Conservation (phyloP, 2,888 invertebrate species). For the Tenthredo livida region DNA sequence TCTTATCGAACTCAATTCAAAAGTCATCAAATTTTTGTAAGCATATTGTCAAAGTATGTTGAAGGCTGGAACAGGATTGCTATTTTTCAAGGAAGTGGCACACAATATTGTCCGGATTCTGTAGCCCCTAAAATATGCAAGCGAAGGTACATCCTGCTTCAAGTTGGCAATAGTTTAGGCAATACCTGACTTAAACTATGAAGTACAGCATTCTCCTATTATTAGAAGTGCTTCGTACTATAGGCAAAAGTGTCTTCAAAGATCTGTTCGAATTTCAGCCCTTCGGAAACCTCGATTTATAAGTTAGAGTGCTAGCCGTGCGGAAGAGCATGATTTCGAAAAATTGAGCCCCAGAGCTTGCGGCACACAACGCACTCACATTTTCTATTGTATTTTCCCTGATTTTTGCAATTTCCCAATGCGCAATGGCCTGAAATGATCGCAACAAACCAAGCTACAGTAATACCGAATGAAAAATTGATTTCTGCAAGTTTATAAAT, state of each 20-base stretch:
- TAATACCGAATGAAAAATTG: background rate
- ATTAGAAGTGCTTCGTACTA: background rate
- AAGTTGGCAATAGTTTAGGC: too few relatives aligned
- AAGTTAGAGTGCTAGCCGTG: background rate
- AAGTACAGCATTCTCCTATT: background rate
- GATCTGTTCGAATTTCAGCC: background rate
- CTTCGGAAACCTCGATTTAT: background rate
- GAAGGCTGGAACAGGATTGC: background rate
- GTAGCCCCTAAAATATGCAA: too few relatives aligned
- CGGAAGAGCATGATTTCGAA: background rate
- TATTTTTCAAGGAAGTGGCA: background rate
- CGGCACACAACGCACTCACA: background rate
- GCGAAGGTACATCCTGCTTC: too few relatives aligned
- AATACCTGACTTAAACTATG: background rate
- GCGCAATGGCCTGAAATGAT: background rate
- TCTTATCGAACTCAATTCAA: background rate
- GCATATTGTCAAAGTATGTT: background rate
- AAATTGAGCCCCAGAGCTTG: background rate
- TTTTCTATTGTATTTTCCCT: background rate
- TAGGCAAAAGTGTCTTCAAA: background rate
- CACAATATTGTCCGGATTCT: too few relatives aligned
- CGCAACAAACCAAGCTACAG: background rate
- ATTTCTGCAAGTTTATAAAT: background rate
- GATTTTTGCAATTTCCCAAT: background rate
- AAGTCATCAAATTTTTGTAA: background rate